phyloP scores from a whole-genome alignment of 2,113 vertebrate species.

The Pygathrix nemaeus region DNA sequence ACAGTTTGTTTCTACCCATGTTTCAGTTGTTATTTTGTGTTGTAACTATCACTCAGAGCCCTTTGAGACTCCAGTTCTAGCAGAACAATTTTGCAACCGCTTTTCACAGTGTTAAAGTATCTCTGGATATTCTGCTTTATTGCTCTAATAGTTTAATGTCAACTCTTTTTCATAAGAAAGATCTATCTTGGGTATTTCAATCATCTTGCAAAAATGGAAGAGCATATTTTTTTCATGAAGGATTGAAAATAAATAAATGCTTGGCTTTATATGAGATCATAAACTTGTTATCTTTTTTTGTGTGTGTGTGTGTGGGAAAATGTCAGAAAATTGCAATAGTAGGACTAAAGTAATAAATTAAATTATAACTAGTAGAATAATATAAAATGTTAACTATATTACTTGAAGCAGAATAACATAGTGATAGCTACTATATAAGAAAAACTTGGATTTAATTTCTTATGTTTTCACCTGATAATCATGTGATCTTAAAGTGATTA shows the following conservation, averaged over 20 bases:
- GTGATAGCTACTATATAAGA: background rate
- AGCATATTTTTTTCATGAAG: background rate
- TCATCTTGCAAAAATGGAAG: background rate
- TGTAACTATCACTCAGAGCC: conserved; percentile 43
- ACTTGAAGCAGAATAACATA: background rate
- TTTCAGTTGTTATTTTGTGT: conserved; percentile 37
- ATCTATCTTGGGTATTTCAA: conserved; percentile 36
- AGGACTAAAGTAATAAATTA: background rate
- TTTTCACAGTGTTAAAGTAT: conserved; percentile 44
- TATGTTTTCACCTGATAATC: background rate
- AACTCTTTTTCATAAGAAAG: conserved; percentile 49
- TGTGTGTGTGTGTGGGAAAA: background rate
- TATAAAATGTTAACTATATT: background rate
- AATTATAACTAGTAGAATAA: background rate
- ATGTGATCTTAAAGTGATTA: background rate
- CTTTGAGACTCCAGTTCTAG: background rate
- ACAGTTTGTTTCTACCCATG: background rate
- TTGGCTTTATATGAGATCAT: background rate
- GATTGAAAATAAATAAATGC: conserved; percentile 12
- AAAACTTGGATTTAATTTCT: conserved; percentile 26
- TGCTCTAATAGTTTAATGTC: conserved; percentile 63
- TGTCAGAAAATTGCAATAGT: background rate
- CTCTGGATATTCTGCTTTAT: conserved; percentile 53
- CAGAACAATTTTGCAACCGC: background rate
- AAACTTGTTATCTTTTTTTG: conserved; percentile 8